A percentile compares a stretch with the other conserved stretches of the same genome.
Conservation (phyloP, 2,113 vertebrate species). For the Mohoua ochrocephala region DNA sequence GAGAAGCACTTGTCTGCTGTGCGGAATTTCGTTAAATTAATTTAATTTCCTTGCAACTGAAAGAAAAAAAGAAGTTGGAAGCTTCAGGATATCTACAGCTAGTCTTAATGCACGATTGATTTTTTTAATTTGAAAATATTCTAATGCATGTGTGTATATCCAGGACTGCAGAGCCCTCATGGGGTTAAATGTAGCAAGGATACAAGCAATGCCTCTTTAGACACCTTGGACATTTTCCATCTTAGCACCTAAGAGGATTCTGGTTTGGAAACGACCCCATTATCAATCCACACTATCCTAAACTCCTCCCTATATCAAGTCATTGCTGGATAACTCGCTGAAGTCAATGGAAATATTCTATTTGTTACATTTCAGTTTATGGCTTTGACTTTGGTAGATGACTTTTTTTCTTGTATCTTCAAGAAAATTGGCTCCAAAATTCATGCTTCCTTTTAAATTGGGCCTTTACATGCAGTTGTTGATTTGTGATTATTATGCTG, state of each 20-base stretch:
- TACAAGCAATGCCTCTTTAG: background rate
- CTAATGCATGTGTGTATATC: too few species aligned
- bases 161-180: background rate
- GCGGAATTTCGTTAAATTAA: background rate
- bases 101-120: background rate
- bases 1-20: background rate
- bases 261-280: background rate
- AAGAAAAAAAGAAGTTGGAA: background rate
- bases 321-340: background rate
- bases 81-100: background rate
- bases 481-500: fast-evolving
- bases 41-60: background rate
- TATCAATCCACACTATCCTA: background rate
- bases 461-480: background rate
- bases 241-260: background rate
- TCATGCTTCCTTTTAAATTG: background rate
- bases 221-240: background rate
- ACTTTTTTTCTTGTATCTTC: too few species aligned
- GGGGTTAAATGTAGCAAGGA: background rate
- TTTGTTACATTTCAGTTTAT: background rate
- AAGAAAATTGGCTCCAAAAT: background rate
- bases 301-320: background rate
- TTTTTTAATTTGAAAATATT: background rate
- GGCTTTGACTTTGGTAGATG: background rate
- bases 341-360: background rate